A percentile compares a stretch with the other conserved stretches of the same genome.
These are phyloP conservation scores for Cacoxenus indagator DNA, from an alignment of 2,888 invertebrate genomes.

Conservation along the genomic window DNA sequence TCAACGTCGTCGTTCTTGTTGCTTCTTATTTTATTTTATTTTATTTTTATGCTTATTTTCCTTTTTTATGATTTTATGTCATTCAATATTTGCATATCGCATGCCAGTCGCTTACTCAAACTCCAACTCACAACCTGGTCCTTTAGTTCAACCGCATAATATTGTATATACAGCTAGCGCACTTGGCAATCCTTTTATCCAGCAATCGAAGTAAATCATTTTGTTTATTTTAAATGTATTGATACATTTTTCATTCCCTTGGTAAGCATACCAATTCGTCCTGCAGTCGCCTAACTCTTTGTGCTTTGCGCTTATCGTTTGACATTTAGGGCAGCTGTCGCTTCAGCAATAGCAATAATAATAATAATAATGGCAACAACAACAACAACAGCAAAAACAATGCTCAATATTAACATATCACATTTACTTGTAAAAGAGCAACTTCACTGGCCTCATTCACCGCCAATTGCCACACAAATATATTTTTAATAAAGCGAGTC, in stretches of 20 bases:
- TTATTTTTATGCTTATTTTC: no score
- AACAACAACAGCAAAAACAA: not conserved
- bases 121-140: not conserved
- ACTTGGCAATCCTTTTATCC: not conserved
- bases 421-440: slow-evolving; percentile 35
- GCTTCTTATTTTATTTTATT: not conserved
- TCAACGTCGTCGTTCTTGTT: no score
- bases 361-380: not conserved
- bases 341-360: not conserved
- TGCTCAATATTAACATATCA: slow-evolving; percentile 35
- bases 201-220: not conserved
- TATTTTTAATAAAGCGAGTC: not conserved
- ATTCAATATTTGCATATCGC: not conserved
- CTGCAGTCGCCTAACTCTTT: not conserved
- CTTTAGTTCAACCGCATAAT: not conserved
- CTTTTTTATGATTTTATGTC: not conserved
- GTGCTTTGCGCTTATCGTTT: not conserved
- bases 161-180: no score
- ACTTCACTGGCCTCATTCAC: not conserved
- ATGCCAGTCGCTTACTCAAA: not conserved
- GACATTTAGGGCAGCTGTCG: not conserved
- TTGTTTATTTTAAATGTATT: not conserved
- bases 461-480: not conserved
- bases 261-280: not conserved
- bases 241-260: not conserved